Evolutionary conservation across 53 echinoderm and acorn worm species (phyloP), one percentile per base, ranked within the genome.

Genomic region (Mesocentrotus franciscanus): DNA sequence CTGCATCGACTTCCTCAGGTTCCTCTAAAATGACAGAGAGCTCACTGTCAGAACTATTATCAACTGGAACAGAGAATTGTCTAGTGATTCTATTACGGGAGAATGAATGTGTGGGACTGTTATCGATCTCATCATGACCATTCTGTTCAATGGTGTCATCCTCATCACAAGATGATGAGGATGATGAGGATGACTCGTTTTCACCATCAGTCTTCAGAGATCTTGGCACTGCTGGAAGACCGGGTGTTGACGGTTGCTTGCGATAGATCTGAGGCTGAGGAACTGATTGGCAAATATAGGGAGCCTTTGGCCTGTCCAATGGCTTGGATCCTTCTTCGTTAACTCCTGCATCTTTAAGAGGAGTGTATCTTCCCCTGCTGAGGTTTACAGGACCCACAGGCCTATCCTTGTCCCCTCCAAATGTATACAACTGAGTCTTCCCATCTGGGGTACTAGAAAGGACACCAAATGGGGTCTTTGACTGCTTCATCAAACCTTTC

Each of bases 11-110:
- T 0, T 97, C 97, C 42, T 95, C 96, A 32, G 95, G 92, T n/a
- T 96, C 96, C 78, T 98, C 98, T n/a, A 96, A 36, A 62, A 98
- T 98, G 10, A 97, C 97, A 0, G 98, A 98, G 59, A 98, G 95
- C 35, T 98, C 98, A 96, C 97, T 96, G 29, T 98, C 98, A 1
- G 98, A 97, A 76, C 95, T 94, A 34, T 85, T 16, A 85, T 94
- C 66, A 27, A 26, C 70, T 26, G 39, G 32, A 12, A 29, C 8
- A 49, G 94, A 79, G 61, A 57, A 79, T 1, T 29, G 83, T 58
- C 91, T 35, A 35, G 35, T 9, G 9, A 14, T 14, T 59, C 60
- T 30, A 36, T 1, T 91, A 22, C 64, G 34, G 66, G 17, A 8
- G 91, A 91, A 36, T 9, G 36, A 26, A 59, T 81, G 56, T 61